Evolutionary conservation across 2,888 invertebrate genomes (phyloP).

Genomic region (Julus scandinavius): DNA sequence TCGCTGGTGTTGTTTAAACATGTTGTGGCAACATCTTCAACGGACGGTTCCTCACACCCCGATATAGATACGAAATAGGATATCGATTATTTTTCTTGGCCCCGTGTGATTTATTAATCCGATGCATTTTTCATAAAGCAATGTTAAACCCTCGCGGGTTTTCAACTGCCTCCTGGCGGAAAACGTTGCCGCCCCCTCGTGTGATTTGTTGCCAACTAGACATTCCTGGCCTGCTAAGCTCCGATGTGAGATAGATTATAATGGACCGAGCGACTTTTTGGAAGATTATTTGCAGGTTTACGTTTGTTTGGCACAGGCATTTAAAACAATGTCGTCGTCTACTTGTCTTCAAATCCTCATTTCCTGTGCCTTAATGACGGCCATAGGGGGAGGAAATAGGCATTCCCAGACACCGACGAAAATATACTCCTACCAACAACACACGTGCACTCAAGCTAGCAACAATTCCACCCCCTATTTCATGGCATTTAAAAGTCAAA

Average conservation of each 20-base stretch:
- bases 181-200: background rate
- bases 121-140: conserved; percentile 36
- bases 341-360: conserved; percentile 35
- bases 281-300: conserved; percentile 39
- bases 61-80: background rate
- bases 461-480: too few relatives aligned
- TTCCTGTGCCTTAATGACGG: conserved; percentile 23
- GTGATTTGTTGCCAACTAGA: background rate
- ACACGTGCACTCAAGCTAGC: too few relatives aligned
- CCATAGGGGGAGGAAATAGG: conserved; percentile 18
- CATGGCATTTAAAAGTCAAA: too few relatives aligned
- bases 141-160: background rate
- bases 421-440: too few relatives aligned
- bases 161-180: background rate
- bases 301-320: conserved; percentile 14
- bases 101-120: conserved; percentile 9
- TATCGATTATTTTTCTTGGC: background rate
- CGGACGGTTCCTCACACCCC: background rate
- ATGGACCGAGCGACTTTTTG: background rate
- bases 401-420: conserved; percentile 17
- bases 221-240: background rate
- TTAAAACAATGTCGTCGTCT: conserved; percentile 35
- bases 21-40: too few relatives aligned
- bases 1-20: background rate
- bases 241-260: background rate